Evolutionary conservation across 2,113 vertebrate genomes (phyloP).

Genomic region (Mystacornis crossleyi): DNA sequence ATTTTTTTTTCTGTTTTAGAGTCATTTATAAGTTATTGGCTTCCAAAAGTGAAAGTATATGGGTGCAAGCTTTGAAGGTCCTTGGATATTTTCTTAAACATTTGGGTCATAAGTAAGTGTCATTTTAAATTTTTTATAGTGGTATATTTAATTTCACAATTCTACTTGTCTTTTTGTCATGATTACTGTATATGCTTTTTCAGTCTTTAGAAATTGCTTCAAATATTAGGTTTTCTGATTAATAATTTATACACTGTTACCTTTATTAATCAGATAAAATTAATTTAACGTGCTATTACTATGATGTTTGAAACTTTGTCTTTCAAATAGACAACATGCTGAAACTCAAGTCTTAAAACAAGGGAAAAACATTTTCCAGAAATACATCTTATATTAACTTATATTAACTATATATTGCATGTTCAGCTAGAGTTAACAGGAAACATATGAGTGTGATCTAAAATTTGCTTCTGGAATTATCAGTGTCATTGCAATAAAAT

Average conservation of each 20-base stretch:
- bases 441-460: neutral
- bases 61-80: conserved; percentile 95
- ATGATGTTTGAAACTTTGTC: neutral
- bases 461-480: neutral
- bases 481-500: neutral
- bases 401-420: neutral
- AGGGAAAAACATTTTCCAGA: neutral
- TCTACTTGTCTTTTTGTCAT: neutral
- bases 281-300: neutral
- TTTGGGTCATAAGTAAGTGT: conserved; percentile 96
- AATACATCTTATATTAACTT: neutral
- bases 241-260: neutral
- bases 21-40: conserved; percentile 95
- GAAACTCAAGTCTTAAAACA: neutral
- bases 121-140: neutral
- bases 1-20: conserved; percentile 70
- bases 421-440: neutral
- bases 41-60: conserved; percentile 95
- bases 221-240: neutral
- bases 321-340: neutral
- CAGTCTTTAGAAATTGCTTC: neutral
- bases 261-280: neutral
- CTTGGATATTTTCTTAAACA: conserved; percentile 97
- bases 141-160: neutral
- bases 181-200: neutral